Evolutionary conservation across 2,888 invertebrate species (phyloP).

Genomic region (Sepiola atlantica): DNA sequence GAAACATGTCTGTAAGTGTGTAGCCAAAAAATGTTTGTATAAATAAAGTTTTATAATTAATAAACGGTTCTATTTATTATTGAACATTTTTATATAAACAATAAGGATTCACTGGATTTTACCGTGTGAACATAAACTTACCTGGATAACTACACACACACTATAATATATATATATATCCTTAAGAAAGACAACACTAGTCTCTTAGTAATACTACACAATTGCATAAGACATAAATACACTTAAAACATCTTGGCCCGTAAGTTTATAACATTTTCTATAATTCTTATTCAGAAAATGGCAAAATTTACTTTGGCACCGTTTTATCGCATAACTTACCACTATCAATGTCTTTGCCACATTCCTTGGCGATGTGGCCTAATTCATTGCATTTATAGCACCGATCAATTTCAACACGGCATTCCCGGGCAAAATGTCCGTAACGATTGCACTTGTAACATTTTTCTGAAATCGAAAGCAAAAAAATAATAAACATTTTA

Average conservation of each 20-base stretch:
- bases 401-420: constrained; percentile 87
- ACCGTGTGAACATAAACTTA: no score
- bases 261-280: not conserved
- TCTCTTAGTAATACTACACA: not conserved
- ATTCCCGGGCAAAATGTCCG: constrained; percentile 75
- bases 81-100: no score
- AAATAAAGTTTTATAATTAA: no score
- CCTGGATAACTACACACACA: no score
- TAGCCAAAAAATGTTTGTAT: no score
- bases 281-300: not conserved
- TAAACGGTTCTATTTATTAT: no score
- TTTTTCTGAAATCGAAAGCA: constrained; percentile 80
- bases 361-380: constrained; percentile 75
- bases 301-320: no score
- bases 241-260: no score
- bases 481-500: constrained; percentile 40
- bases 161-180: no score
- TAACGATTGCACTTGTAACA: constrained; percentile 95
- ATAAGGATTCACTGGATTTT: no score
- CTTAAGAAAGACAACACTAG: not conserved
- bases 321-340: constrained; percentile 55
- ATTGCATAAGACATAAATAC: not conserved
- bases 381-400: constrained; percentile 87
- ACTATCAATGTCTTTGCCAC: constrained; percentile 67
- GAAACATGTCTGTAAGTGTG: no score